A percentile compares a stretch with the other conserved stretches of the same genome.
Evolutionary conservation across 2,797 vertebrate genomes (phyloP).

Genomic region (Coccyzus lansbergi): DNA sequence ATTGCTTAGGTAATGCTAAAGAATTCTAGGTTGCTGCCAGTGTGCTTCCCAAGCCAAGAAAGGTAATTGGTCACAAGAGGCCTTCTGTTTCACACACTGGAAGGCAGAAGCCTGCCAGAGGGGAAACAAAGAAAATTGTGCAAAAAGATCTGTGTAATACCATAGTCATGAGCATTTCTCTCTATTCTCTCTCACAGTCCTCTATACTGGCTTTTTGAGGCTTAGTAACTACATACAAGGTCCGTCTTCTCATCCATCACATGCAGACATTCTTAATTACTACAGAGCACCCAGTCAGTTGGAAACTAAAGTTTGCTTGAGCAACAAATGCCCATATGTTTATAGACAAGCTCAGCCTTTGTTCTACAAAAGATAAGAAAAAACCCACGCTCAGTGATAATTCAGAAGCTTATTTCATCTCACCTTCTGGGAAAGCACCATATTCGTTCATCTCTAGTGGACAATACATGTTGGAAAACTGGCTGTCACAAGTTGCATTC

Average conservation of each 20-base stretch:
- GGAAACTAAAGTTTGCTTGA: not conserved
- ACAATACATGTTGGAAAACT: constrained; percentile 78
- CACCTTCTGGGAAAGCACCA: constrained; percentile 81
- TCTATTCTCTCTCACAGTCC: not conserved
- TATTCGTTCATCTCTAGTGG: constrained; percentile 80
- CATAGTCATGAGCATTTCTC: not conserved
- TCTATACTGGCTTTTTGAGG: constrained; percentile 11
- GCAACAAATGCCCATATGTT: not conserved
- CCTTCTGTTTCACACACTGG: constrained; percentile 49
- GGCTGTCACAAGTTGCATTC: constrained; percentile 79
- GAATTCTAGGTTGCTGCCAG: constrained; percentile 60
- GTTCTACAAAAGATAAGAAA: not conserved
- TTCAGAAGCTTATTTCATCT: not conserved
- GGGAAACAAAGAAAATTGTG: constrained; percentile 59
- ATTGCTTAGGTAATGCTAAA: constrained; percentile 55
- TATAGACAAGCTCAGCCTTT: not conserved
- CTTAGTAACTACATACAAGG: not conserved
- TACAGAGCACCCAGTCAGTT: constrained; percentile 4
- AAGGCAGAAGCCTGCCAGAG: constrained; percentile 51
- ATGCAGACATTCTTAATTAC: constrained; percentile 8
- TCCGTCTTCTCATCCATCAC: not conserved
- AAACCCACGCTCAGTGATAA: not conserved
- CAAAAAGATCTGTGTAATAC: constrained; percentile 19
- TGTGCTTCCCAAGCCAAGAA: constrained; percentile 41
- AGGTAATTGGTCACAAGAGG: constrained; percentile 60